Base-by-base conservation (phyloP, 2,888 invertebrate genomes). In the Morpho achilles region DNA sequence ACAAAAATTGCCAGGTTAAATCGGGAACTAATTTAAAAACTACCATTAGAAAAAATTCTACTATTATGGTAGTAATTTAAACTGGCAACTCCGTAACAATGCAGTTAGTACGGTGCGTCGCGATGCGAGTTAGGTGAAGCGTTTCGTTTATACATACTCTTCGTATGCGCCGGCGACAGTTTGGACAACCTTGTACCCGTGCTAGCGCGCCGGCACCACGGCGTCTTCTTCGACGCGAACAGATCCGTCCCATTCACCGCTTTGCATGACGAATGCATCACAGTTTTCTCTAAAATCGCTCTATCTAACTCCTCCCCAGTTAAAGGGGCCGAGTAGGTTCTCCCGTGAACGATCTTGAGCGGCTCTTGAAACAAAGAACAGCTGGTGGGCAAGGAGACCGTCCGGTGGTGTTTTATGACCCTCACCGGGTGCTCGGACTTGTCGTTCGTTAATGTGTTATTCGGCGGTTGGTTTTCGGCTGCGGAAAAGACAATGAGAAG, bases 311-410 rank as follows among this genome's bases (percentile, higher is more conserved):
- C 90, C 63, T 90, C 92, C 60, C 92, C 93, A 7, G 93, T 92
- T 66, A 94, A 80, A 63, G 94, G 94, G 76, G 94, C 93, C 73
- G 94, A 94, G 76, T 94, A 90, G 65, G 94, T 94, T 78, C 94
- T 91, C 80, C 93, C 94, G 83, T 95, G 94, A 66, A 76, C 77
- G 50, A 89, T 84, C 73, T 79, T 82, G 65, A 83, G 71, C 8
- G 85, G 81, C 65, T 86, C 87, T 72, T 77, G 80, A 75, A 79
- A 83, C 53, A 79, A 65, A 48, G 80, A 74, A 66, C 80, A 85
- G 4, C 87, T 88, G 63, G 80, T 76, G 51, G 89, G 89, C 61
- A 89, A 72, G 6, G 89, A 89, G 56, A 79, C 85, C 39, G 89
- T 87, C 52, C 89, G 77, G 63, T 86, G 83, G 68, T 90, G 89